Evolutionary conservation across 2,888 invertebrate genomes (phyloP).

Genomic region (Gerosis bhagava): DNA sequence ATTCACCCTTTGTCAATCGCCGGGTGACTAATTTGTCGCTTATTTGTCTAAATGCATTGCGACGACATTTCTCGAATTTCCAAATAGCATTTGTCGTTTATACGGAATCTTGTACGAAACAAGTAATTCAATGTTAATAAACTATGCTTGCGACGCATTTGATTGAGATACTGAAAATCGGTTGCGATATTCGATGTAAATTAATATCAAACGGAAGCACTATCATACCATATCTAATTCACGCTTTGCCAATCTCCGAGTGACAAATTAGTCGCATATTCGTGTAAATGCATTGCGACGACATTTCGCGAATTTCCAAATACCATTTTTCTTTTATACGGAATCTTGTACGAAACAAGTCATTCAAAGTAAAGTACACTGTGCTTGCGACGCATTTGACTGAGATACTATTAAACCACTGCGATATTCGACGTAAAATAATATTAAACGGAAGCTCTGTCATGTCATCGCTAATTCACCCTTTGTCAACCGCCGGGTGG

Average conservation of each 20-base stretch:
- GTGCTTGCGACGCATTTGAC: too few species aligned
- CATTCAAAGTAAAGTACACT: too few species aligned
- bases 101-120: too few species aligned
- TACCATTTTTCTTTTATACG: too few species aligned
- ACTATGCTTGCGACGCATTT: too few species aligned
- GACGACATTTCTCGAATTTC: constrained; percentile 6
- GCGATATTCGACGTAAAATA: too few species aligned
- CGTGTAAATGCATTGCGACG: constrained; percentile 12
- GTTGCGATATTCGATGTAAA: too few species aligned
- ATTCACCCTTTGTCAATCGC: constrained; percentile 27
- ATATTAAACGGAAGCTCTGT: constrained; percentile 19
- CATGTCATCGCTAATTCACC: constrained; percentile 27
- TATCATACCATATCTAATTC: constrained; percentile 27
- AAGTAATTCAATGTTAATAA: too few species aligned
- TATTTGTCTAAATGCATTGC: constrained; percentile 23
- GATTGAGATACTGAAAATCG: too few species aligned
- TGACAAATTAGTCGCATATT: constrained; percentile 27
- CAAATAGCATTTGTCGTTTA: too few species aligned
- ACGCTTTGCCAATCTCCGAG: constrained; percentile 25
- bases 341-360: too few species aligned
- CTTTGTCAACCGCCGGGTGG: constrained; percentile 25
- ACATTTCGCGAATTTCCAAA: constrained; percentile 5
- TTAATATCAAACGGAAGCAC: constrained; percentile 18
- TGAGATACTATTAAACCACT: too few species aligned
- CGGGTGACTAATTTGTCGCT: constrained; percentile 23